phyloP scores from a whole-genome alignment of 2,113 vertebrate species.

The Ovis aries region DNA sequence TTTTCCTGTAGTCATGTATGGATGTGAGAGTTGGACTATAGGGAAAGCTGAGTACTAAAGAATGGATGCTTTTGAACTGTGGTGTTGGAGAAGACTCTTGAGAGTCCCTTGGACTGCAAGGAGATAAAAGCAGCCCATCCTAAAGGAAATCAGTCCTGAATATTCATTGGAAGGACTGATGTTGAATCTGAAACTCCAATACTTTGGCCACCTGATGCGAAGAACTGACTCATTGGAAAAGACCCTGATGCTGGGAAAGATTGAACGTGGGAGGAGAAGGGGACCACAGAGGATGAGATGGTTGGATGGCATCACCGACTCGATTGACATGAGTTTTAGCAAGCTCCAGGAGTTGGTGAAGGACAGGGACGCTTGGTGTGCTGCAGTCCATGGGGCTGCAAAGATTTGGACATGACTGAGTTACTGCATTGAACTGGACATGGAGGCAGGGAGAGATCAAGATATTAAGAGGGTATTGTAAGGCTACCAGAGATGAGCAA shows the following conservation, averaged over 20 bases:
- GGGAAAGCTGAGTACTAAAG: background rate
- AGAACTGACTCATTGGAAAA: background rate
- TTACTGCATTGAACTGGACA: background rate
- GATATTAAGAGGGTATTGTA: background rate
- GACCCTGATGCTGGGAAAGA: background rate
- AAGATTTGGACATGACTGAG: background rate
- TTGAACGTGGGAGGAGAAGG: background rate
- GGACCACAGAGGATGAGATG: background rate
- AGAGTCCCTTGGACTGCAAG: background rate
- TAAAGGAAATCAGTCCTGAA: background rate
- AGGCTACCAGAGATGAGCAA: background rate
- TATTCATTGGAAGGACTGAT: background rate
- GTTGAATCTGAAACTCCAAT: background rate
- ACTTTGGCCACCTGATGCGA: background rate
- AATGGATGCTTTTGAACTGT: background rate
- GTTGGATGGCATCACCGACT: background rate
- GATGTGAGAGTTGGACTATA: background rate
- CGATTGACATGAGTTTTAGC: background rate
- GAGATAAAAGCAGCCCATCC: background rate
- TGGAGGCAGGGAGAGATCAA: accelerated
- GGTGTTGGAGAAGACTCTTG: background rate
- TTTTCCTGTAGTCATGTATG: background rate
- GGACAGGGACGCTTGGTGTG: background rate
- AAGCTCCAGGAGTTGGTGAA: background rate
- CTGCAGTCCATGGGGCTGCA: background rate